Evolutionary conservation across 2,113 vertebrate genomes (phyloP), one percentile per base, ranked within the genome.

Genomic region (Spermophilus dauricus): DNA sequence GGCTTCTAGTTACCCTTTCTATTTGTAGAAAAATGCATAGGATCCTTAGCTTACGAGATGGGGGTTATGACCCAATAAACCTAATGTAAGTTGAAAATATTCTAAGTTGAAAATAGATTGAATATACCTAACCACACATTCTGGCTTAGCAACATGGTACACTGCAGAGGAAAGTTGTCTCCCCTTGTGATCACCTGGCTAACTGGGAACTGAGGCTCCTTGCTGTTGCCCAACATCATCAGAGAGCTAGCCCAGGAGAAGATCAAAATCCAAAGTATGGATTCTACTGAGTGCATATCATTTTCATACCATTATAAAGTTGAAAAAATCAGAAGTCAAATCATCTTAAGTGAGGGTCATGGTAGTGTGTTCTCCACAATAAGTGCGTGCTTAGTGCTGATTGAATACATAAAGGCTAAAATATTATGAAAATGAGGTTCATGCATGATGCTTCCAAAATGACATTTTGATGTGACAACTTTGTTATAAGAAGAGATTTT

Each of bases 21-120:
- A 12, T 88, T 90, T 84, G 58, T 56, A 56, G 75, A 58, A 93
- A 86, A 91, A 89, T 53, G 28, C 32, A 34, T 53, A 91, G 22
- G 51, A 18, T n/a, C 26, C 51, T 26, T 14, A 30, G 32, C 17
- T 37, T 61, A 16, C 2, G 16, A 42, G 18, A 30, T 37, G 20
- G 39, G 39, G 6, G 20, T 42, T 42, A 42, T 93, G n/a, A 39
- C 39, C 28, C 45, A n/a, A 10, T 12, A 67, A 67, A 28, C 30
- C 78, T 22, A 20, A 12, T 61, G 26, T 65, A 42, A 78, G 20
- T 22, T 45, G 10, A 56, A 58, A 42, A 65, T 17, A 20, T 42
- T 8, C 53, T 72, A 58, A 34, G n/a, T 83, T 28, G 56, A 78
- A 89, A 89, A 22, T 10, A 0, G 9, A 63, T 9, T 48, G 30